Base-by-base conservation (phyloP, 2,113 vertebrate genomes). In the Cichladusa arquata region DNA sequence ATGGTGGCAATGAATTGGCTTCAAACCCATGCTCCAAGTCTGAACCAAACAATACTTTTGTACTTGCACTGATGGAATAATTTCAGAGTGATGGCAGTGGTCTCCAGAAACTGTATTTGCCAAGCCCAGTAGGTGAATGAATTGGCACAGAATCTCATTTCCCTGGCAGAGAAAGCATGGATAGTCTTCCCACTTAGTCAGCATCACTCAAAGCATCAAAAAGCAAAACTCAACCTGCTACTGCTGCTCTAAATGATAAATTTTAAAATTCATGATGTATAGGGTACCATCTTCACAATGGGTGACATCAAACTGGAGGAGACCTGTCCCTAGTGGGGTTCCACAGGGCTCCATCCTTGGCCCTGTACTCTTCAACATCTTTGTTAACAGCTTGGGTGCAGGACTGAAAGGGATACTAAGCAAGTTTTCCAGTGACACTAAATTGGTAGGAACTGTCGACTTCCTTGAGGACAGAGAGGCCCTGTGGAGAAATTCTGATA, bases 21-120 rank as follows among this genome's bases (percentile, higher is more conserved):
- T 60, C 31, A 76, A 76, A 87, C 34, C 6, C 4, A 0, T 48
- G 20, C n/a, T 74, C 7, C 40, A 47, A 44, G 33, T 54, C 56
- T 56, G 47, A 84, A 70, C 26, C 11, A 74, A 86, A 51, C 9
- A 25, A 20, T 47, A 12, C 26, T 73, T 65, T 58, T 54, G 62
- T 24, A 28, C 26, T 72, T 84, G 26, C 8, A 44, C 33, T 1
- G 0, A 17, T 69, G n/a, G 62, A 72, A 80, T 79, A 0, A 0
- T 45, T 72, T 92, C 58, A 72, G 53, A 80, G 34, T 24, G 42
- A 45, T 73, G 71, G 36, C 31, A 17, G 28, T 76, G 42, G 11
- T 91, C 92, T 93, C 57, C 54, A 73, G 66, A 89, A 44, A 69
- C 12, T 33, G 5, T 29, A 15, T 80, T 90, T 96, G 31, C 85